Conservation (phyloP, 2,113 vertebrate genomes). For the Anguilla japonica region DNA sequence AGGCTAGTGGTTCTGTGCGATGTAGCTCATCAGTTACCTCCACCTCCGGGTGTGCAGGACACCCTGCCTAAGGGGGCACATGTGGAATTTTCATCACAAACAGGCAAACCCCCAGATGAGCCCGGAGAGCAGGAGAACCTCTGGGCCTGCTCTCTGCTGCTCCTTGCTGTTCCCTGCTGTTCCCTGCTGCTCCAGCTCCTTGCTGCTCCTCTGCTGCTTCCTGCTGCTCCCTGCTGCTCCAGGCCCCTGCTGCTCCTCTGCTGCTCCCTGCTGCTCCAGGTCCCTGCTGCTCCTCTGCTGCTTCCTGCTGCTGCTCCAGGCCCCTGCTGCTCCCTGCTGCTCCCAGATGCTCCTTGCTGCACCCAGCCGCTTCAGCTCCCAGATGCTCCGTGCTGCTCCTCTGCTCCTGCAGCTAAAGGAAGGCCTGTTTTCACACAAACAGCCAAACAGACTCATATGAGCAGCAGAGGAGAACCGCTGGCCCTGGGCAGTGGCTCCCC, state of each 20-base stretch:
- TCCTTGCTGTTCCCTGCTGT: neutral
- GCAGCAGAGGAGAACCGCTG: neutral
- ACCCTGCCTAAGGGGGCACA: conserved; percentile 56
- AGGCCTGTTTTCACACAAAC: neutral
- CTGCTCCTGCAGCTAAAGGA: conserved; percentile 17
- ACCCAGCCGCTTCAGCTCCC: no score
- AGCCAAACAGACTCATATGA: neutral
- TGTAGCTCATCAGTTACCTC: conserved; percentile 8
- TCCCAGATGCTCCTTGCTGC: conserved; percentile 27
- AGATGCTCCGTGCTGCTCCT: conserved; percentile 36
- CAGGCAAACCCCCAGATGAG: conserved; percentile 56
- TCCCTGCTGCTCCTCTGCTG: no score
- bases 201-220: conserved; percentile 25
- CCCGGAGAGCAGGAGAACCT: conserved; percentile 54
- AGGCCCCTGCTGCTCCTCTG: conserved; percentile 21
- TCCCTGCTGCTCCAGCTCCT: conserved; percentile 12
- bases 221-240: no score
- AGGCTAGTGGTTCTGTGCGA: conserved; percentile 13
- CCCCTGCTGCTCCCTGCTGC: conserved; percentile 28
- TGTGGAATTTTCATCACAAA: conserved; percentile 65
- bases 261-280: conserved; percentile 38
- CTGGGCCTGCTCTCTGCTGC: no score
- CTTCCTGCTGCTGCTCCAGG: conserved; percentile 22
- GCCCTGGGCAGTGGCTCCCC: no score
- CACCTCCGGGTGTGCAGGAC: no score